phyloP scores from a whole-genome alignment of 2,888 invertebrate species.

The Punctoribates punctum region DNA sequence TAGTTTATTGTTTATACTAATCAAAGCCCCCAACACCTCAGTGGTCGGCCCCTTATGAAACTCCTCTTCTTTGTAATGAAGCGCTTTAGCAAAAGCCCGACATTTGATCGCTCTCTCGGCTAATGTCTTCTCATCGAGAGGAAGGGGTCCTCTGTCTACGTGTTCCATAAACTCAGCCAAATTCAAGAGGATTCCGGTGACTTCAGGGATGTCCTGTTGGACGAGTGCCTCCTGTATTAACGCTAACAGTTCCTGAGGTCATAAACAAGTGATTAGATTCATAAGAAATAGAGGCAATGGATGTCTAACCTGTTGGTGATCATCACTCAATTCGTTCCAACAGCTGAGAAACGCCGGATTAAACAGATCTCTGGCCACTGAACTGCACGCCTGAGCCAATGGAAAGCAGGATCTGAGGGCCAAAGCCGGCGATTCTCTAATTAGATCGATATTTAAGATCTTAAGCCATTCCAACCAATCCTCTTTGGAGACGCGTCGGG shows the following conservation, averaged over 20 bases:
- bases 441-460: slow-evolving; percentile 81
- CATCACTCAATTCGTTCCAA: slow-evolving; percentile 87
- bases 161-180: slow-evolving; percentile 99
- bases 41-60: slow-evolving; percentile 77
- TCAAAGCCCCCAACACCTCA: slow-evolving; percentile 85
- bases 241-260: slow-evolving; percentile 66
- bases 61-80: slow-evolving; percentile 89
- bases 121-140: slow-evolving; percentile 77
- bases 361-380: slow-evolving; percentile 89
- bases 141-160: slow-evolving; percentile 88
- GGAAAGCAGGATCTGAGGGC: slow-evolving; percentile 88
- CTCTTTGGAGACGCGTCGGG: slow-evolving; percentile 87
- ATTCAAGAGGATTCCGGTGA: slow-evolving; percentile 93
- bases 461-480: slow-evolving; percentile 98
- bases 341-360: slow-evolving; percentile 99
- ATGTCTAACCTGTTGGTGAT: slow-evolving; percentile 61
- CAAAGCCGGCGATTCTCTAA: slow-evolving; percentile 93
- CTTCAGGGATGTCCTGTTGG: slow-evolving; percentile 89
- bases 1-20: slow-evolving; percentile 91
- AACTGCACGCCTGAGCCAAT: slow-evolving; percentile 88
- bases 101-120: slow-evolving; percentile 94
- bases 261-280: slow-evolving; percentile 24
- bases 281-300: too few species aligned
- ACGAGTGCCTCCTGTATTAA: slow-evolving; percentile 83
- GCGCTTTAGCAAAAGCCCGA: slow-evolving; percentile 74